These are phyloP conservation scores for Odontamblyopus rebecca DNA, from an alignment of 2,797 vertebrate species.

Conservation along the genomic window DNA sequence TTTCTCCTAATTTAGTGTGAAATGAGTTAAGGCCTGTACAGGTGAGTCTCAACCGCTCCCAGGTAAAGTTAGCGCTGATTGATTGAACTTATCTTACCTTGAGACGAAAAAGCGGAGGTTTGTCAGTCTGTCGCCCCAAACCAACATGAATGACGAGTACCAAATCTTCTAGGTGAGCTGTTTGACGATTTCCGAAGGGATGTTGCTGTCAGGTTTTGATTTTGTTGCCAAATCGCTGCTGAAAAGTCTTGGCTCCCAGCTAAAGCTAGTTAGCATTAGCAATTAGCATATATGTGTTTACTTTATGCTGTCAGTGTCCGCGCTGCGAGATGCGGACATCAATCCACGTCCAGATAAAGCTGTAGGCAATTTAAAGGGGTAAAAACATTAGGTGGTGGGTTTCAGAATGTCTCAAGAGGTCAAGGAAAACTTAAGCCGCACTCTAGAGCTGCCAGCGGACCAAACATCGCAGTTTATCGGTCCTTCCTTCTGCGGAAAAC, in stretches of 20 bases:
- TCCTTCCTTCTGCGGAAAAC: conserved; percentile 55
- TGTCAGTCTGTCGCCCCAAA: conserved; percentile 31
- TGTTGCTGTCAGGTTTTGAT: conserved; percentile 20
- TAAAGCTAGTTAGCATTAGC: conserved; percentile 25
- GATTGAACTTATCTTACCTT: conserved; percentile 50
- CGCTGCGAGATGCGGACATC: not conserved
- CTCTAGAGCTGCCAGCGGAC: conserved; percentile 50
- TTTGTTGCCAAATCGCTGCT: conserved; percentile 29
- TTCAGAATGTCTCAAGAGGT: not conserved
- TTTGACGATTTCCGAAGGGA: not conserved
- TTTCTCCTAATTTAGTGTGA: not conserved
- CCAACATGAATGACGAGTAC: conserved; percentile 66
- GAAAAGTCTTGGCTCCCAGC: conserved; percentile 19
- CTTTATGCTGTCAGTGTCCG: conserved; percentile 61
- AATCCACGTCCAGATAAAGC: not conserved
- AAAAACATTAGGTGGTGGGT: not conserved
- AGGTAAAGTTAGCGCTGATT: conserved; percentile 44
- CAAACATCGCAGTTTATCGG: conserved; percentile 51
- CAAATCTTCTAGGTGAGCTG: conserved; percentile 12
- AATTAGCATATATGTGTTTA: conserved; percentile 62
- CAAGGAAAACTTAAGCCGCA: conserved; percentile 46
- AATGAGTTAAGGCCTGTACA: conserved; percentile 31
- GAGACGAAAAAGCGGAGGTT: conserved; percentile 26
- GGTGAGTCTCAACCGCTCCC: conserved; percentile 51
- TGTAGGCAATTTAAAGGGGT: not conserved